Conservation (phyloP, 2,888 invertebrate genomes). For the Brachyptera putata region DNA sequence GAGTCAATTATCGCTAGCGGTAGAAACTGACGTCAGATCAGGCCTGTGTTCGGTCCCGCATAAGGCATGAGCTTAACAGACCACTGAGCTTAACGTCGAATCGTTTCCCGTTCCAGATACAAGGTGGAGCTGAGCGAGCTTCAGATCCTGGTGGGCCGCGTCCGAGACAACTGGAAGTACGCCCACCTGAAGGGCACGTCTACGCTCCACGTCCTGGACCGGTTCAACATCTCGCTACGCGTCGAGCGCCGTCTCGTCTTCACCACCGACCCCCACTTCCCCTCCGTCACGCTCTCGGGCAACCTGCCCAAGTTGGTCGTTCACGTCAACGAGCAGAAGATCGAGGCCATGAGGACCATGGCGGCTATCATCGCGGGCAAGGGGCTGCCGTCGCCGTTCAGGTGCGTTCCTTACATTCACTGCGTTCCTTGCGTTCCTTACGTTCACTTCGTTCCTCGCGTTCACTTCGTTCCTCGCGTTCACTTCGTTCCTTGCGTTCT, state of each 20-base stretch:
- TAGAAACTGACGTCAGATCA: too few species aligned
- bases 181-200: conserved; percentile 82
- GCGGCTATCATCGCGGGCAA: conserved; percentile 47
- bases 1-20: too few species aligned
- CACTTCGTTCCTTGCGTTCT: too few species aligned
- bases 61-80: too few species aligned
- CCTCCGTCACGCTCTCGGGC: conserved; percentile 76
- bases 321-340: conserved; percentile 89
- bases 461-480: too few species aligned
- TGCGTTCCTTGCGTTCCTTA: too few species aligned
- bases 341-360: conserved; percentile 60
- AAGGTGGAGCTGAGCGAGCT: conserved; percentile 71
- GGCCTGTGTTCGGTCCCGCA: too few species aligned
- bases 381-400: conserved; percentile 34
- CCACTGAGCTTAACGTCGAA: too few species aligned
- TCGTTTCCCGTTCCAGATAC: conserved; percentile 42
- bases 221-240: conserved; percentile 55
- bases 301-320: conserved; percentile 82
- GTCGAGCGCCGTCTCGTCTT: conserved; percentile 71
- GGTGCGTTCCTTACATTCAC: not conserved
- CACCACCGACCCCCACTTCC: conserved; percentile 82
- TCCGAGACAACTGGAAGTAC: conserved; percentile 85
- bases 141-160: conserved; percentile 84
- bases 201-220: conserved; percentile 70
- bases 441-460: too few species aligned